Conservation (phyloP, 2,888 invertebrate species). For the Helicoverpa assulta region DNA sequence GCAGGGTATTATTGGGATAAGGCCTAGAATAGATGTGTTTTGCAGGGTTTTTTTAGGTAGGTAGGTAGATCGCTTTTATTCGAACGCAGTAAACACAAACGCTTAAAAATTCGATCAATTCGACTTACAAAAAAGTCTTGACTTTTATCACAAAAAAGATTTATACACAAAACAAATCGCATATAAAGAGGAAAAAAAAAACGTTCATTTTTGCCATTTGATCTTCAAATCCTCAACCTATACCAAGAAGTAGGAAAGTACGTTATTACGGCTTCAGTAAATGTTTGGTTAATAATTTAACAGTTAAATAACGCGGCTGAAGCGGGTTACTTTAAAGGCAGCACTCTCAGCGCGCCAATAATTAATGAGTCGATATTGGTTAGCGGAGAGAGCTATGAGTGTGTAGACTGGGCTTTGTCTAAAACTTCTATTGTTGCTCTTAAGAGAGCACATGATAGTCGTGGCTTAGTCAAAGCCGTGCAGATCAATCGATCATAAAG, state of each 20-base stretch:
- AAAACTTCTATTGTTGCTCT: neutral
- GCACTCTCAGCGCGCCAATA: constrained; percentile 69
- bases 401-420: constrained; percentile 25
- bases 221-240: constrained; percentile 22
- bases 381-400: constrained; percentile 45
- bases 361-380: constrained; percentile 77
- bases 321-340: constrained; percentile 73
- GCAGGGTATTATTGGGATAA: no score
- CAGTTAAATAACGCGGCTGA: constrained; percentile 64
- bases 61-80: no score
- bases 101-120: no score
- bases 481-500: no score
- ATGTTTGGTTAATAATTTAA: constrained; percentile 66
- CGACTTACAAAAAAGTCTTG: no score
- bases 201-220: constrained; percentile 1
- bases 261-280: constrained; percentile 41
- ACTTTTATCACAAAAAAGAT: neutral
- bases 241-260: constrained; percentile 5
- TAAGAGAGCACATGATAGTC: no score
- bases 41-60: no score
- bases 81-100: no score
- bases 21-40: no score
- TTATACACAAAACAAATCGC: neutral
- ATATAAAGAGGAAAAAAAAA: neutral
- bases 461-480: no score